Percentiles rank a stretch among this genome's conserved stretches.
phyloP scores from a whole-genome alignment of 2,113 vertebrate genomes.

The Ictidomys tridecemlineatus region DNA sequence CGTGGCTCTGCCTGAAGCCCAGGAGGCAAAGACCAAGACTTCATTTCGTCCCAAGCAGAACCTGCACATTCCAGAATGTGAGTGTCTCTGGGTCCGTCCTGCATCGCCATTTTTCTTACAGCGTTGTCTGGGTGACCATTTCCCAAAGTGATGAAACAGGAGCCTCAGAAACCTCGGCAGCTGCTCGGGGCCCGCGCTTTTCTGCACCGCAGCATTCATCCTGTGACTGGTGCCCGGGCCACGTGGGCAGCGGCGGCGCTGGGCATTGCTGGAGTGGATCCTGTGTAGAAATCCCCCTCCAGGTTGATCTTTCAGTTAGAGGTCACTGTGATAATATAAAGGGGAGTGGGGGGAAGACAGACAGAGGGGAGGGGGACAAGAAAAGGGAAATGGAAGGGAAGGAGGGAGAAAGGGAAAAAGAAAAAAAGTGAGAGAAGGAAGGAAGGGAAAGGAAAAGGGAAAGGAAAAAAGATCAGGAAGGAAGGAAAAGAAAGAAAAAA shows the following conservation, averaged over 20 bases:
- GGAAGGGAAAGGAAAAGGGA: no score
- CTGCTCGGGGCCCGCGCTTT: not conserved
- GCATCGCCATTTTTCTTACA: accelerated
- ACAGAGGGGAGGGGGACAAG: no score
- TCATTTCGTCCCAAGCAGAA: not conserved
- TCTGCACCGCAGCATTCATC: no score
- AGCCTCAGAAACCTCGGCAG: not conserved
- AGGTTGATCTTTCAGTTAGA: not conserved
- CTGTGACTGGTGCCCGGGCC: no score
- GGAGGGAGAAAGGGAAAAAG: not conserved
- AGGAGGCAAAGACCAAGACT: not conserved
- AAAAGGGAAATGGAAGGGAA: no score
- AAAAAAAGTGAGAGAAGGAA: not conserved
- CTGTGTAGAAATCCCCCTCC: not conserved
- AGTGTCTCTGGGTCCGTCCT: not conserved
- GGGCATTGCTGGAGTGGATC: not conserved
- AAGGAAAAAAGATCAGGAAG: not conserved
- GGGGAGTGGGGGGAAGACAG: no score
- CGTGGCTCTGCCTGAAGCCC: not conserved
- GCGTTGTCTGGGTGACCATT: not conserved
- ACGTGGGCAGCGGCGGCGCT: no score
- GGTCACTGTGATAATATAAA: not conserved
- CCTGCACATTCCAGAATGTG: not conserved
- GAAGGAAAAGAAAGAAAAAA: accelerated
- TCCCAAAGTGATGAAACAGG: not conserved